Evolutionary conservation across 2,888 invertebrate genomes (phyloP), one percentile per base, ranked within the genome.

Genomic region (Chrysodeixis includens): DNA sequence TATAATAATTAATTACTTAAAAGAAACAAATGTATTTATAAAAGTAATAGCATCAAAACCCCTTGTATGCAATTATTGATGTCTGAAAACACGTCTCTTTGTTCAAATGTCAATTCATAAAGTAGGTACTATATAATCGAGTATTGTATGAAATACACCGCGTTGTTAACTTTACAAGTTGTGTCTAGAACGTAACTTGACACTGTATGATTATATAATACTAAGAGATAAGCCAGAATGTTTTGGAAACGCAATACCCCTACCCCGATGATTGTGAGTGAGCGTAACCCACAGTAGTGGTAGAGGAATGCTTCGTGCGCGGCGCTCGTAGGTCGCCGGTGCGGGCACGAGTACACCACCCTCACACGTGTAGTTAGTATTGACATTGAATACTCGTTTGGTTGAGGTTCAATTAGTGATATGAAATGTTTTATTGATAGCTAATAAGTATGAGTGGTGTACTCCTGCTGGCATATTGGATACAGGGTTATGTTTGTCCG

Each of bases 401-500:
- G 32, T 32, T 54, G 30, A 54, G 40, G 18, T 54, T 32, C 18
- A 54, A 54, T 32, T 54, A 54, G 54, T 18, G 16, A 32, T 30
- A 52, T 32, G 16, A 8, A 54, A 10, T 9, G 18, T 30, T 54
- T 30, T 53, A 30, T 16, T 54, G 16, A 30, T 54, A 54, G 18
- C 18, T 16, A 0, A 8, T 54, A 54, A 54, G 20, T 8, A 9
- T 6, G 20, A 20, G 14, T 55, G 12, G 20, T 55, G 35, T 55
- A 55, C 35, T 55, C 20, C 12, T 1, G 35, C 35, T 35, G 32
- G 7, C 32, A 18, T 55, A 14, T 35, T 12, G 20, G 16, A 35
- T 40, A 35, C 55, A 55, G 55, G 55, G 55, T 55, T 55, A 32
- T 8, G 32, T 55, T 55, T 20, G 32, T 35, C 35, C 35, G 55